Evolutionary conservation across 2,888 invertebrate genomes (phyloP).

Genomic region (Nemoura dubitans): DNA sequence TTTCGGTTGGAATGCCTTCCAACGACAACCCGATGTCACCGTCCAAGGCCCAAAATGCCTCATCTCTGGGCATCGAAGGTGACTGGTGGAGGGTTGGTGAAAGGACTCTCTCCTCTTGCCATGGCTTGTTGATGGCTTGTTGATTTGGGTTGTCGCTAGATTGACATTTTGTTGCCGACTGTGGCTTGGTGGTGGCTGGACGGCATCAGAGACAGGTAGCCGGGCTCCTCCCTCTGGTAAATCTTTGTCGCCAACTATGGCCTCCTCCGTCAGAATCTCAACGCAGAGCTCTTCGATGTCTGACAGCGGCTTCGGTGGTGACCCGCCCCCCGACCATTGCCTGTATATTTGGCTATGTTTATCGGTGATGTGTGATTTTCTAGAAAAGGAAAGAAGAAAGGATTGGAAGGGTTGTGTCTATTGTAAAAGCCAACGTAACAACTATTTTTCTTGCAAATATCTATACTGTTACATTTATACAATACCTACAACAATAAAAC

Average conservation of each 20-base stretch:
- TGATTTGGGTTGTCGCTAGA: too few relatives aligned
- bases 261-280: background rate
- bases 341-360: background rate
- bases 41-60: conserved; percentile 7
- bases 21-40: background rate
- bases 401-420: background rate
- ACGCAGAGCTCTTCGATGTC: background rate
- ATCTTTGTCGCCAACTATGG: background rate
- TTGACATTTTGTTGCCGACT: background rate
- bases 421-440: background rate
- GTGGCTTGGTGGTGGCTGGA: background rate
- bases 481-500: too few relatives aligned
- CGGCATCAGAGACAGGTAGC: background rate
- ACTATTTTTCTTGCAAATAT: too few relatives aligned
- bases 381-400: background rate
- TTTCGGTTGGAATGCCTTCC: background rate
- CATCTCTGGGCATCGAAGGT: background rate
- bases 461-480: too few relatives aligned
- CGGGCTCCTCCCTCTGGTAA: background rate
- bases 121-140: too few relatives aligned
- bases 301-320: background rate
- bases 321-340: background rate
- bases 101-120: too few relatives aligned
- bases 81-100: background rate
- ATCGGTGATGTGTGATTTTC: background rate